phyloP scores from a whole-genome alignment of 2,888 invertebrate genomes.

The Apamea monoglypha region DNA sequence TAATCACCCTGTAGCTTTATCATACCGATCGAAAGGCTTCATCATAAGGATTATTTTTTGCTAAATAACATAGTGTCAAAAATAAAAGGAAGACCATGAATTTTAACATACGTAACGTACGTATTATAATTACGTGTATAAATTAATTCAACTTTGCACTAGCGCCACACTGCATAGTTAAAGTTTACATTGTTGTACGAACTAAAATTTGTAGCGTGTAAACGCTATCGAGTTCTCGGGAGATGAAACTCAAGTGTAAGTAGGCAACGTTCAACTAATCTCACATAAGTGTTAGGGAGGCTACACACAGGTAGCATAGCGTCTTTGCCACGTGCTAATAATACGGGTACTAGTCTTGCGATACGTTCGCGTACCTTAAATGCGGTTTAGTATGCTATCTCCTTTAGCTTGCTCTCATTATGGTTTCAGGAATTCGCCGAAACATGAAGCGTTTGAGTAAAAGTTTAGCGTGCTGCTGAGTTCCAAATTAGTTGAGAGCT shows the following conservation, averaged over 20 bases:
- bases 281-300: constrained; percentile 21
- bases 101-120: too few species aligned
- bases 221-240: constrained; percentile 29
- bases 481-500: constrained; percentile 30
- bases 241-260: constrained; percentile 18
- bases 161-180: constrained; percentile 7
- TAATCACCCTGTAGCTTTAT: too few species aligned
- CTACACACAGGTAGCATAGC: neutral
- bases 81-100: too few species aligned
- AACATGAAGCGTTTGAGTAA: constrained; percentile 7
- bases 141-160: constrained; percentile 24
- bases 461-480: constrained; percentile 30
- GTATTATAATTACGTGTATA: constrained; percentile 31
- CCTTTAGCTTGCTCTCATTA: constrained; percentile 14
- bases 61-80: too few species aligned
- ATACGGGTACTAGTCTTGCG: neutral
- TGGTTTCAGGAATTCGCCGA: constrained; percentile 7
- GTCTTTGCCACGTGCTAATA: neutral
- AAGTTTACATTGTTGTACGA: constrained; percentile 25
- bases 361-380: neutral
- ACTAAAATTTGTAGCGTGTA: constrained; percentile 30
- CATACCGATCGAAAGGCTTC: too few species aligned
- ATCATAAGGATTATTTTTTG: too few species aligned
- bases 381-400: constrained; percentile 7
- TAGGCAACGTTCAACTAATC: constrained; percentile 26